A percentile compares a stretch with the other conserved stretches of the same genome.
phyloP scores from a whole-genome alignment of 2,888 invertebrate species.

The Synergus umbraculus region DNA sequence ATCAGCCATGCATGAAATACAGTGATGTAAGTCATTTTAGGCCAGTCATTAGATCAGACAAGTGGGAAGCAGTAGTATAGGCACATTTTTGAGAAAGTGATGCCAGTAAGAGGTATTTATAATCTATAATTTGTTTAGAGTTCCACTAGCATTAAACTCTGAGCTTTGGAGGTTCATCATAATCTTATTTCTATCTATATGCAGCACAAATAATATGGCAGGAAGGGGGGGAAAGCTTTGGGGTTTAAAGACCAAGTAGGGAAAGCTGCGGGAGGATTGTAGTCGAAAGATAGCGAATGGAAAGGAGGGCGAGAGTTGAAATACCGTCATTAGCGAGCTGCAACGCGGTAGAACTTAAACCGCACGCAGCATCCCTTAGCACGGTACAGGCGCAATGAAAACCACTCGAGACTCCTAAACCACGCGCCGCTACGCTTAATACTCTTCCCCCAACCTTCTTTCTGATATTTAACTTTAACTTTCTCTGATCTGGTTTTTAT shows the following conservation, averaged over 20 bases:
- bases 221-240: conserved; percentile 1
- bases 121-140: too few relatives aligned
- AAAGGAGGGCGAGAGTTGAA: conserved; percentile 2
- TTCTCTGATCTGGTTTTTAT: conserved; percentile 17
- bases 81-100: too few relatives aligned
- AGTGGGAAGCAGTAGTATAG: too few relatives aligned
- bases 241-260: neutral
- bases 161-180: neutral
- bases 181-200: neutral
- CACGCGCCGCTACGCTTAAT: conserved; percentile 64
- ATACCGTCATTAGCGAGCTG: conserved; percentile 53
- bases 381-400: conserved; percentile 61
- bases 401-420: conserved; percentile 65
- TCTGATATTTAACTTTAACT: conserved; percentile 20
- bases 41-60: too few relatives aligned
- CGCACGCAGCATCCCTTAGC: conserved; percentile 33
- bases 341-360: conserved; percentile 47
- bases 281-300: conserved; percentile 9
- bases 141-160: neutral
- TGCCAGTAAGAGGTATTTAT: too few relatives aligned
- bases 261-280: neutral
- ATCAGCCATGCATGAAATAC: too few relatives aligned
- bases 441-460: conserved; percentile 47
- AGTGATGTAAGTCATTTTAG: too few relatives aligned
- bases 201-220: neutral